Conservation (phyloP, 2,888 invertebrate genomes). For the Apantesis nais region DNA sequence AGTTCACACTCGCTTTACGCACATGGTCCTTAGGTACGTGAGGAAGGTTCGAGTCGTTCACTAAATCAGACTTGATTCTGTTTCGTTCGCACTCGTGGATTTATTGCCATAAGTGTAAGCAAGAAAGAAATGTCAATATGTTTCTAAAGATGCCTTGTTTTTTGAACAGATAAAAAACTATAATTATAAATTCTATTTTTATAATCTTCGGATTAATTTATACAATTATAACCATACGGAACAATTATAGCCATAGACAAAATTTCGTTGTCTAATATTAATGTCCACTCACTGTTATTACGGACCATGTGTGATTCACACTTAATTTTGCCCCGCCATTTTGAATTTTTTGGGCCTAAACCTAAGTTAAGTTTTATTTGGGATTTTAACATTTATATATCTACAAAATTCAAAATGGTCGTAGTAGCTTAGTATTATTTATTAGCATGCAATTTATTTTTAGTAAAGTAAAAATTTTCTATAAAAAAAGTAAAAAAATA, state of each 20-base stretch:
- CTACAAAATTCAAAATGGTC: constrained; percentile 59
- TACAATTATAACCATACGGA: too few relatives aligned
- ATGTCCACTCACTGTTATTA: constrained; percentile 54
- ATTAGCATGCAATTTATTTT: constrained; percentile 80
- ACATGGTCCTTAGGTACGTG: constrained; percentile 35
- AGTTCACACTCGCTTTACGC: constrained; percentile 50
- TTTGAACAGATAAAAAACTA: background rate
- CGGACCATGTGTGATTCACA: constrained; percentile 67
- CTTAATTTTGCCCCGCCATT: constrained; percentile 60
- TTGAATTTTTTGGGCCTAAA: constrained; percentile 60
- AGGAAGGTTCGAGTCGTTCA: constrained; percentile 11
- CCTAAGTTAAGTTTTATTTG: constrained; percentile 26
- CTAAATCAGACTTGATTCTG: background rate
- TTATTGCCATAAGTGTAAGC: constrained; percentile 3
- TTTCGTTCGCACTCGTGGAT: constrained; percentile 11
- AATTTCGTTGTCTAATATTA: constrained; percentile 28
- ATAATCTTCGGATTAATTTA: too few relatives aligned
- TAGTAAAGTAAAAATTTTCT: constrained; percentile 54
- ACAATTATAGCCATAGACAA: background rate
- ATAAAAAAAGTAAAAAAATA: constrained; percentile 60
- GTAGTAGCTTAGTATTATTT: constrained; percentile 78
- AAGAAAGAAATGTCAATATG: background rate
- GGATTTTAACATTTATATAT: constrained; percentile 30
- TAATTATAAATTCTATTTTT: background rate
- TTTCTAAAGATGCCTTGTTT: background rate